Percentiles rank a stretch among this genome's conserved stretches.
These are phyloP conservation scores for Margaritifera margaritifera DNA, from an alignment of 2,888 invertebrate genomes.

Conservation along the genomic window DNA sequence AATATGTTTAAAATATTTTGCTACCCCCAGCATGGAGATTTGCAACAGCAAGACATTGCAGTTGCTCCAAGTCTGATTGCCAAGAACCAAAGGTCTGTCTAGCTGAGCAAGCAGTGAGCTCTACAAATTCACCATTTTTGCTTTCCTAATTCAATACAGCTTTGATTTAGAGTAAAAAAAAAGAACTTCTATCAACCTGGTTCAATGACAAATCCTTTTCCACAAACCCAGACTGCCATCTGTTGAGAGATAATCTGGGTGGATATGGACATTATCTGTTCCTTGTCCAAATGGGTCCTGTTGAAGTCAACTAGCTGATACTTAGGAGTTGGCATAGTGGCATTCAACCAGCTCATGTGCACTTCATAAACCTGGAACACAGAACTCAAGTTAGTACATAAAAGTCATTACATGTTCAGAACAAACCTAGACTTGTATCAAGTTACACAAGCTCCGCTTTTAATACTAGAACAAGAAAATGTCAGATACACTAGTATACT, in stretches of 20 bases:
- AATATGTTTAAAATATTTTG: too few relatives aligned
- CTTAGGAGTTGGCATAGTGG: constrained; percentile 46
- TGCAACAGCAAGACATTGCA: too few relatives aligned
- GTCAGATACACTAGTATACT: too few relatives aligned
- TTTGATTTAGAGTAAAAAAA: too few relatives aligned
- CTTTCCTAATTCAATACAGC: too few relatives aligned
- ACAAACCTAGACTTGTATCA: background rate
- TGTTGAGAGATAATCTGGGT: constrained; percentile 43
- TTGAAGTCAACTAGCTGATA: constrained; percentile 57
- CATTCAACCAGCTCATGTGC: constrained; percentile 59
- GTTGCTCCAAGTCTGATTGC: too few relatives aligned
- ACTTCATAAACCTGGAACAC: constrained; percentile 59
- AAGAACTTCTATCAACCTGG: constrained; percentile 28
- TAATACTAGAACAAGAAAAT: too few relatives aligned
- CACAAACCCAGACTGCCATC: constrained; percentile 55
- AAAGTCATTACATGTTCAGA: background rate
- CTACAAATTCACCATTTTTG: too few relatives aligned
- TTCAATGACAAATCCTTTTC: constrained; percentile 43
- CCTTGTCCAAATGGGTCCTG: constrained; percentile 29
- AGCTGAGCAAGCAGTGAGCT: too few relatives aligned
- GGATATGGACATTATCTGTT: constrained; percentile 19
- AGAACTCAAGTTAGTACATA: background rate
- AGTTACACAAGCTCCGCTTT: too few relatives aligned
- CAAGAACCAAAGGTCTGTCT: too few relatives aligned
- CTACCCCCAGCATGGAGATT: too few relatives aligned